Evolutionary conservation across 2,888 invertebrate species (phyloP).

Genomic region (Oxycera nigricornis): DNA sequence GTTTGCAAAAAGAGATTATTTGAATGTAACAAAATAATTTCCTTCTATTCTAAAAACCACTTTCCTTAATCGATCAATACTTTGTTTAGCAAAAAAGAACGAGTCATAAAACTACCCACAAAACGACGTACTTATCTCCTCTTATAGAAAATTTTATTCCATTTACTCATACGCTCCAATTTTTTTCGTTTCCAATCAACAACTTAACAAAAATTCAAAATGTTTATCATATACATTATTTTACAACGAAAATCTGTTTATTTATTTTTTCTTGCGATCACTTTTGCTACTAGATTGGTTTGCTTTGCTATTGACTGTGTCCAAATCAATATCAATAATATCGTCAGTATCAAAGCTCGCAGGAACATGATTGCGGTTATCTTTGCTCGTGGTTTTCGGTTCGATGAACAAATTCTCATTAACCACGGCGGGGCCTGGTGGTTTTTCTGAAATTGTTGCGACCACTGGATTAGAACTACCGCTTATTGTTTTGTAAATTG

Average conservation of each 20-base stretch:
- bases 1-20: too few relatives aligned
- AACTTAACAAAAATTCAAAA: slow-evolving; percentile 35
- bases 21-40: too few relatives aligned
- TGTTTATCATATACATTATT: background rate
- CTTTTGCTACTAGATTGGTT: background rate
- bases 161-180: slow-evolving; percentile 22
- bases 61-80: too few relatives aligned
- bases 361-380: background rate
- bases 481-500: slow-evolving; percentile 54
- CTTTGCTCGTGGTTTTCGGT: background rate
- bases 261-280: slow-evolving; percentile 34
- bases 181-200: slow-evolving; percentile 27
- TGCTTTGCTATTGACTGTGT: slow-evolving; percentile 9
- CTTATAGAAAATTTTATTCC: slow-evolving; percentile 32
- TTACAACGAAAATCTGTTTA: background rate
- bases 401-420: background rate
- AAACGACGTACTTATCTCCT: too few relatives aligned
- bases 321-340: slow-evolving; percentile 23
- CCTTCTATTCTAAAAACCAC: too few relatives aligned
- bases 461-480: background rate
- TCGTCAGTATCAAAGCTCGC: background rate
- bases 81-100: too few relatives aligned
- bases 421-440: background rate
- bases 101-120: too few relatives aligned
- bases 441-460: background rate